Percentiles rank a stretch among this genome's conserved stretches.
phyloP scores from a whole-genome alignment of 2,113 vertebrate species.

The Centrocercus urophasianus region DNA sequence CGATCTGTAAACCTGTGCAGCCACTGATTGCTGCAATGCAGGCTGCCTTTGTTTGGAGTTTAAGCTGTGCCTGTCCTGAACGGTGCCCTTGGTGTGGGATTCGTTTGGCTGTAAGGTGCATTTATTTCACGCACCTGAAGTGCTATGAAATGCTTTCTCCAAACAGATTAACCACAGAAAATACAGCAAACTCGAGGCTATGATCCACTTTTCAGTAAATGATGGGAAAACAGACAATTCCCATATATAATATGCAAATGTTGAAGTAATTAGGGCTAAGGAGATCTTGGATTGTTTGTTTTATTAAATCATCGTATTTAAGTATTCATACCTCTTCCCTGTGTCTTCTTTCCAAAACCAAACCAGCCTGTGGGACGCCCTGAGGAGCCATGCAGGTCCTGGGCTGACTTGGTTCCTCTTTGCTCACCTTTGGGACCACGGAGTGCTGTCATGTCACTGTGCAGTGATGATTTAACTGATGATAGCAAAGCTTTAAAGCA shows the following conservation, averaged over 20 bases:
- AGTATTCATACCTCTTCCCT: not conserved
- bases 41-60: not conserved
- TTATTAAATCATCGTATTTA: not conserved
- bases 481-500: not conserved
- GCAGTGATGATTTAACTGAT: not conserved
- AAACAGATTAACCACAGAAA: not conserved
- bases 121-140: not conserved
- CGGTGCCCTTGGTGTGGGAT: too few species aligned
- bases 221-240: not conserved
- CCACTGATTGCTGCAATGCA: not conserved
- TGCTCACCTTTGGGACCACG: not conserved
- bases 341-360: not conserved
- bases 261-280: not conserved
- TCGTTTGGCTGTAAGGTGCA: not conserved
- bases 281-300: not conserved
- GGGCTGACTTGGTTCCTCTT: not conserved
- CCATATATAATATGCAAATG: not conserved
- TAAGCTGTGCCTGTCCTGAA: rapidly evolving
- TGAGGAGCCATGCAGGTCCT: not conserved
- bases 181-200: not conserved
- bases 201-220: rapidly evolving
- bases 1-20: rapidly evolving
- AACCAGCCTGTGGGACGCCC: rapidly evolving
- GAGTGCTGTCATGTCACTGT: not conserved
- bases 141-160: not conserved